Evolutionary conservation across 2,888 invertebrate species (phyloP).

Genomic region (Scaptomyza caliginosa): DNA sequence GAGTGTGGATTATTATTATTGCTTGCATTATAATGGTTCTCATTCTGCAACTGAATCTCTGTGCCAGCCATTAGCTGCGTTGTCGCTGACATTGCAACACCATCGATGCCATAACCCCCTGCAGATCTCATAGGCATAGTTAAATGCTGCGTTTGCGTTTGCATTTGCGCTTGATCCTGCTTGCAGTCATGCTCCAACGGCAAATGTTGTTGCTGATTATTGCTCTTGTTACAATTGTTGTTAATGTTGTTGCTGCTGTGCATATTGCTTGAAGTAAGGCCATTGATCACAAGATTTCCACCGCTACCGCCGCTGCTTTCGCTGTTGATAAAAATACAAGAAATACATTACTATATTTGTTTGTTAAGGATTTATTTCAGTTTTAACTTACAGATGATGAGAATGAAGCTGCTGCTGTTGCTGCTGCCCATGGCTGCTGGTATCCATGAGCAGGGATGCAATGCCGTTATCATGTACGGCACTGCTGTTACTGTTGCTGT

Average conservation of each 20-base stretch:
- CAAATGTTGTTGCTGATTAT: conserved; percentile 53
- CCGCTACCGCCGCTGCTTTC: conserved; percentile 66
- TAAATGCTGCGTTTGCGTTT: conserved; percentile 36
- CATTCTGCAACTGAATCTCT: conserved; percentile 60
- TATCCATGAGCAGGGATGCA: conserved; percentile 58
- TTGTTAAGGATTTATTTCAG: background rate
- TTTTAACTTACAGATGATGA: conserved; percentile 63
- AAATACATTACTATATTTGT: background rate
- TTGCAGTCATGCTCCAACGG: conserved; percentile 41
- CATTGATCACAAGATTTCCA: conserved; percentile 79
- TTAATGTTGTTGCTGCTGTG: conserved; percentile 62
- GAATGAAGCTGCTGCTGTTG: conserved; percentile 40
- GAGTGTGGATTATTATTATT: conserved; percentile 71
- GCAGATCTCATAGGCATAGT: conserved; percentile 34
- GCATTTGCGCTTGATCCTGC: conserved; percentile 21
- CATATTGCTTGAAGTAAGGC: conserved; percentile 81
- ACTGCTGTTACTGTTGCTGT: conserved; percentile 64
- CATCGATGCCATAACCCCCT: conserved; percentile 40
- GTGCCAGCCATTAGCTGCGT: conserved; percentile 47
- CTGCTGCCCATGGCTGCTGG: conserved; percentile 51
- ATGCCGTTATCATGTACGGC: conserved; percentile 60
- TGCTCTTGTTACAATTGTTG: conserved; percentile 53
- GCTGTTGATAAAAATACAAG: background rate
- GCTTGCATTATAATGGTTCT: conserved; percentile 69
- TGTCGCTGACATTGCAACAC: conserved; percentile 47